Evolutionary conservation across 2,797 vertebrate genomes (phyloP).

Genomic region (Phataginus tetradactyla): DNA sequence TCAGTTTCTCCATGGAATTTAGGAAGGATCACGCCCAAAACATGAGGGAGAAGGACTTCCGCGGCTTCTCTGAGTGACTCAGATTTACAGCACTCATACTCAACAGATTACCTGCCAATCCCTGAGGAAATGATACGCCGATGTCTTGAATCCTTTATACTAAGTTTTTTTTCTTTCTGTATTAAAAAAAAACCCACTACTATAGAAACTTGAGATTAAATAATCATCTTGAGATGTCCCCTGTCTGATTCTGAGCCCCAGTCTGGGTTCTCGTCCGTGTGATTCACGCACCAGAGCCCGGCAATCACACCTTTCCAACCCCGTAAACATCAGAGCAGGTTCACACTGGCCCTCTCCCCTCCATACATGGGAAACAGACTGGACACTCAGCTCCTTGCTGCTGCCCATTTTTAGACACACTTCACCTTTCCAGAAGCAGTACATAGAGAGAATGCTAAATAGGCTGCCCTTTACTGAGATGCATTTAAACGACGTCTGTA

Average conservation of each 20-base stretch:
- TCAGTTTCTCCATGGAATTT: not conserved
- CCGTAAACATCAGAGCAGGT: not conserved
- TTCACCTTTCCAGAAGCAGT: slow-evolving; percentile 31
- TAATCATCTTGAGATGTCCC: not conserved
- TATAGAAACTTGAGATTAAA: not conserved
- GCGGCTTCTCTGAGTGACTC: not conserved
- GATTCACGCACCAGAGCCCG: not conserved
- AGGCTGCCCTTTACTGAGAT: not conserved
- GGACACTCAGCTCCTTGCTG: not conserved
- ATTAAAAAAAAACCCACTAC: not conserved
- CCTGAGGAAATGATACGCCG: not conserved
- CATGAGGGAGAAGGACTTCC: not conserved
- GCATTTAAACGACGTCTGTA: not conserved
- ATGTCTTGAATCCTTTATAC: not conserved
- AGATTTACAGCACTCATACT: not conserved
- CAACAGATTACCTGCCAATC: not conserved
- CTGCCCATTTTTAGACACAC: not conserved
- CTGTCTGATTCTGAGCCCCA: not conserved
- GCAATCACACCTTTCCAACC: not conserved
- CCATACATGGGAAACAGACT: not conserved
- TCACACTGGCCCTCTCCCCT: not conserved
- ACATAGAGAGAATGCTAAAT: not conserved
- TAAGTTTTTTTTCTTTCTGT: not conserved
- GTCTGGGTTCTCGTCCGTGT: not conserved
- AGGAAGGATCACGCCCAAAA: not conserved